Conservation (phyloP, 2,113 vertebrate species). For the Tenrec ecaudatus region DNA sequence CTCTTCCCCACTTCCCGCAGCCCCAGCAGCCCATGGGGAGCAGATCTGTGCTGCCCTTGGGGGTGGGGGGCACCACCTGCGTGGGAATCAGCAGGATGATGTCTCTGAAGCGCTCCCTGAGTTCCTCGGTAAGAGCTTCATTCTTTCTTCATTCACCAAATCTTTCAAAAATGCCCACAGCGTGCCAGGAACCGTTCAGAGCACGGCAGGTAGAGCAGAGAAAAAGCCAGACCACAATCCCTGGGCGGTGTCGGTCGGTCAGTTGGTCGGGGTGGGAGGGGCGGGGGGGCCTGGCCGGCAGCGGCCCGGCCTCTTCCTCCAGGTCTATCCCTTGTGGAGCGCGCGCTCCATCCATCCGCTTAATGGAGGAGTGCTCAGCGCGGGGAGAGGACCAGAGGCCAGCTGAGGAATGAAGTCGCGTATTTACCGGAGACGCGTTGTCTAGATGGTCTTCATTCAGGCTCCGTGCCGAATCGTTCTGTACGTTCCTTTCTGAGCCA, state of each 20-base stretch:
- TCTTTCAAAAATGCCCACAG: neutral
- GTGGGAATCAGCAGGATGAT: too few relatives aligned
- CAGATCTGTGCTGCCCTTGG: too few relatives aligned
- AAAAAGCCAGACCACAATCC: neutral
- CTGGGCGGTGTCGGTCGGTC: too few relatives aligned
- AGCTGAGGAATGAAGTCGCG: neutral
- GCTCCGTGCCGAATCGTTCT: neutral
- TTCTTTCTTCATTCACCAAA: slow-evolving; percentile 38
- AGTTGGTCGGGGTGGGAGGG: too few relatives aligned
- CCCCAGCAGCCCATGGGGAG: too few relatives aligned
- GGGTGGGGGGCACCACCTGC: too few relatives aligned
- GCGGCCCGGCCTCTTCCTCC: too few relatives aligned
- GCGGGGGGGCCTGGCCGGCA: too few relatives aligned
- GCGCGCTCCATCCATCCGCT: neutral
- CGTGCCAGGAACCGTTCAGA: neutral
- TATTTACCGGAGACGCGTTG: neutral
- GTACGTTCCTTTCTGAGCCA: slow-evolving; percentile 11
- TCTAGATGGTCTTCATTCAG: neutral
- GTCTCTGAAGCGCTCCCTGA: neutral
- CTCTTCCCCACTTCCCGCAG: too few relatives aligned
- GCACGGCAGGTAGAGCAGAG: neutral
- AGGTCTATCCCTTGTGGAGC: too few relatives aligned
- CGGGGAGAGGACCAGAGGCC: neutral
- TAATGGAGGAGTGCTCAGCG: neutral
- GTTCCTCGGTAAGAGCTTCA: neutral